Conservation (phyloP, 2,113 vertebrate genomes). For the Lepus americanus region DNA sequence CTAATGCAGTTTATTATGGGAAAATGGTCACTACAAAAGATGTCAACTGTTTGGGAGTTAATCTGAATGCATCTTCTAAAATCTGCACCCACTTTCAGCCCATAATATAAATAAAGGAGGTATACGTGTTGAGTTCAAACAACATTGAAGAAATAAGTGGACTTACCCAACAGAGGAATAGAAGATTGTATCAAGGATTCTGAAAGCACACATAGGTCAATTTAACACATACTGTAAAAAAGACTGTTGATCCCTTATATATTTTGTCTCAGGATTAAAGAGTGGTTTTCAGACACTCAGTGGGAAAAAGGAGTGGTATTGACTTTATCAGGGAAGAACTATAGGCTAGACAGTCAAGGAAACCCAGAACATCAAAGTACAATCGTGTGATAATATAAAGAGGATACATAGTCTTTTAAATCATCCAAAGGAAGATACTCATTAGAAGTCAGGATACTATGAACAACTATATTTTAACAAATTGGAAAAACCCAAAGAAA, state of each 20-base stretch:
- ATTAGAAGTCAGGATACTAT: not conserved
- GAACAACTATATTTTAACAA: too few relatives aligned
- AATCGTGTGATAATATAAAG: not conserved
- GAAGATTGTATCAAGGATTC: not conserved
- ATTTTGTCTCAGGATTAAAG: not conserved
- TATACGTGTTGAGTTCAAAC: conserved; percentile 9
- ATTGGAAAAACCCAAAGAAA: too few relatives aligned
- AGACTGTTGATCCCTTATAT: not conserved
- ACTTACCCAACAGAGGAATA: not conserved
- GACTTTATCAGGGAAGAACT: not conserved
- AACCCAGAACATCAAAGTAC: accelerated
- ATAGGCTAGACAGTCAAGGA: not conserved
- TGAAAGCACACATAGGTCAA: not conserved
- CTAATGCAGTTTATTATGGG: not conserved
- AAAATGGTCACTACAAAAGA: not conserved
- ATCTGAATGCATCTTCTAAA: not conserved
- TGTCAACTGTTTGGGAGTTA: not conserved
- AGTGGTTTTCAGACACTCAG: not conserved
- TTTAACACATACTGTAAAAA: not conserved
- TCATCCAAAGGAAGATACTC: not conserved
- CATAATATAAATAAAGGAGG: not conserved
- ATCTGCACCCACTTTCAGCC: not conserved
- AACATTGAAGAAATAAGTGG: conserved; percentile 21
- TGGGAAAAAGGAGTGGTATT: not conserved
- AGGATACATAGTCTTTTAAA: not conserved